Conservation (phyloP, 2,888 invertebrate genomes). For the Latrodectus elegans region DNA sequence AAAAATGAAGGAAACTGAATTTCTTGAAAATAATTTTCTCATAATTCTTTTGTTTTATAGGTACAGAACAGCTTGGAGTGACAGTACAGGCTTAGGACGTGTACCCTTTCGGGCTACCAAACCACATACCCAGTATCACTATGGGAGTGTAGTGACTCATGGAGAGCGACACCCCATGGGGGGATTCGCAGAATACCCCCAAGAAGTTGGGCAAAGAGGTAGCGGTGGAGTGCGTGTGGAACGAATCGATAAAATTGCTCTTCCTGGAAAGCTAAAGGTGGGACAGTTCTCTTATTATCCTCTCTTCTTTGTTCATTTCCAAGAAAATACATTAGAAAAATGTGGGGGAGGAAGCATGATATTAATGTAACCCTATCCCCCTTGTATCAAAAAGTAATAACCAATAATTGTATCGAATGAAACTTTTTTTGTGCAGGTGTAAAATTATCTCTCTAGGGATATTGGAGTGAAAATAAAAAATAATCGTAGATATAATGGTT, state of each 20-base stretch:
- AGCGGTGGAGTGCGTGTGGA: constrained; percentile 45
- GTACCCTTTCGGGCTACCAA: constrained; percentile 55
- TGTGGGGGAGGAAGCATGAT: too few species aligned
- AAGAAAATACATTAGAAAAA: too few species aligned
- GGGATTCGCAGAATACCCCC: constrained; percentile 60
- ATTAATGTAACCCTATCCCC: too few species aligned
- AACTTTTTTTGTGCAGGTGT: too few species aligned
- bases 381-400: too few species aligned
- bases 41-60: constrained; percentile 9
- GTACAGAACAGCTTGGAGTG: constrained; percentile 51
- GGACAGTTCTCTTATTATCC: constrained; percentile 1
- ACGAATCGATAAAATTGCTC: constrained; percentile 63
- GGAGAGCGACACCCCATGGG: constrained; percentile 49
- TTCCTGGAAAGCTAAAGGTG: constrained; percentile 60
- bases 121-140: constrained; percentile 51
- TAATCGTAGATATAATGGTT: too few species aligned
- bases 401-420: too few species aligned
- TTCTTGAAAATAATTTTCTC: too few species aligned
- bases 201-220: constrained; percentile 58
- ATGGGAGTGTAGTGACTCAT: constrained; percentile 56
- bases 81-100: constrained; percentile 57
- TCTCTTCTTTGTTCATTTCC: too few species aligned
- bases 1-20: too few species aligned
- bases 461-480: too few species aligned
- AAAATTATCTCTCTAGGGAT: too few species aligned